Conservation (phyloP, 2,888 invertebrate species). For the Heliconius ismenius region DNA sequence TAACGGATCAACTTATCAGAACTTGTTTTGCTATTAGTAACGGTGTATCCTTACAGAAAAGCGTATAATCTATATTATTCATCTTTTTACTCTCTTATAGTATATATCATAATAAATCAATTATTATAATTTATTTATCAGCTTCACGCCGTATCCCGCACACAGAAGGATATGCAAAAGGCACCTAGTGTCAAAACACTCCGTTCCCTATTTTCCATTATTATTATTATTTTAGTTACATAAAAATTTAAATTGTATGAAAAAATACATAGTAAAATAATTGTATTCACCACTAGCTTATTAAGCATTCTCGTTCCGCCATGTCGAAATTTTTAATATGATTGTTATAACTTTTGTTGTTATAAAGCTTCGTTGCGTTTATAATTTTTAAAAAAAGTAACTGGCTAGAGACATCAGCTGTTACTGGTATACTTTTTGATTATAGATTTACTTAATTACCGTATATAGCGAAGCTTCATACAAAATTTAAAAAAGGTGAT, state of each 20-base stretch:
- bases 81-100: neutral
- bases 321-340: constrained; percentile 1
- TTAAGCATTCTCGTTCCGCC: neutral
- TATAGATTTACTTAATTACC: neutral
- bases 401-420: neutral
- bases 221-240: neutral
- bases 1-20: constrained; percentile 40
- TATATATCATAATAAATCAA: neutral
- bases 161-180: too few species aligned
- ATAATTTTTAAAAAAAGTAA: neutral
- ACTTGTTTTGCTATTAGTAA: constrained; percentile 39
- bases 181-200: too few species aligned
- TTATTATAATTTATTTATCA: neutral
- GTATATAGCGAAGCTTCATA: neutral
- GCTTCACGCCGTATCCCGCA: too few species aligned
- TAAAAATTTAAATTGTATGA: neutral
- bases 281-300: neutral
- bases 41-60: constrained; percentile 34
- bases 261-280: neutral
- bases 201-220: too few species aligned
- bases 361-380: neutral
- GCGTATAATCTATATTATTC: neutral
- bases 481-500: neutral
- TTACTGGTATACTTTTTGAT: neutral
- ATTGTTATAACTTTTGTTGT: constrained; percentile 1